phyloP scores from a whole-genome alignment of 2,888 invertebrate genomes.

The Cremastinae sp. region DNA sequence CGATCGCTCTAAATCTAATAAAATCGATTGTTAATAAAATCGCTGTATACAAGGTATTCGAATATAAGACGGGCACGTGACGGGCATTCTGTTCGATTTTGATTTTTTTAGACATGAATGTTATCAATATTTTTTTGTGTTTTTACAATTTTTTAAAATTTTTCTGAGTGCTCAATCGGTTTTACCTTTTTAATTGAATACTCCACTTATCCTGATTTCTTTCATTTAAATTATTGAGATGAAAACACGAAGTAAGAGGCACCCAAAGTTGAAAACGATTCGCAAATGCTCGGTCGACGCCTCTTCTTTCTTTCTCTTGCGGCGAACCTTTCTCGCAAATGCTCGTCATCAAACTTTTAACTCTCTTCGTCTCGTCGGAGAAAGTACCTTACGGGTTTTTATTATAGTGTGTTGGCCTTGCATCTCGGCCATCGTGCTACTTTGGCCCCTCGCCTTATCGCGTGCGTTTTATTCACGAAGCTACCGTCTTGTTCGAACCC shows the following conservation, averaged over 20 bases:
- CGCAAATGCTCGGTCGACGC: not conserved
- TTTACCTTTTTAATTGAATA: too few species aligned
- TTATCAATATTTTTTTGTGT: too few species aligned
- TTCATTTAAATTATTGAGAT: too few species aligned
- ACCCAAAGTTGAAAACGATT: too few species aligned
- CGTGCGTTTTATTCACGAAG: conserved; percentile 33
- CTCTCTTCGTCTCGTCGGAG: conserved; percentile 66
- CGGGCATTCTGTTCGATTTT: too few species aligned
- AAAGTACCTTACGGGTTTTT: conserved; percentile 70
- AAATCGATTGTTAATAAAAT: conserved; percentile 41
- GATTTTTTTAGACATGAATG: too few species aligned
- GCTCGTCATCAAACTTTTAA: conserved; percentile 26
- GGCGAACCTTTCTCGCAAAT: conserved; percentile 15
- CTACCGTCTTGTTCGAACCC: conserved; percentile 14
- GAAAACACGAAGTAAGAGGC: too few species aligned
- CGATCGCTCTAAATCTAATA: conserved; percentile 2
- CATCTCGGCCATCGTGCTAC: conserved; percentile 77
- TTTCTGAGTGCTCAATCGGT: too few species aligned
- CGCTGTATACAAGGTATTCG: not conserved
- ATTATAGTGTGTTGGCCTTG: conserved; percentile 75
- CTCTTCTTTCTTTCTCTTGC: conserved; percentile 17
- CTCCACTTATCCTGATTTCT: too few species aligned
- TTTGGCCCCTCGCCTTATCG: conserved; percentile 62
- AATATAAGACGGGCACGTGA: not conserved
- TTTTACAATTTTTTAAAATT: too few species aligned